Percentiles rank a stretch among this genome's conserved stretches.
These are phyloP conservation scores for Rhinopithecus roxellana DNA, from an alignment of 2,113 vertebrate genomes.

Conservation along the genomic window DNA sequence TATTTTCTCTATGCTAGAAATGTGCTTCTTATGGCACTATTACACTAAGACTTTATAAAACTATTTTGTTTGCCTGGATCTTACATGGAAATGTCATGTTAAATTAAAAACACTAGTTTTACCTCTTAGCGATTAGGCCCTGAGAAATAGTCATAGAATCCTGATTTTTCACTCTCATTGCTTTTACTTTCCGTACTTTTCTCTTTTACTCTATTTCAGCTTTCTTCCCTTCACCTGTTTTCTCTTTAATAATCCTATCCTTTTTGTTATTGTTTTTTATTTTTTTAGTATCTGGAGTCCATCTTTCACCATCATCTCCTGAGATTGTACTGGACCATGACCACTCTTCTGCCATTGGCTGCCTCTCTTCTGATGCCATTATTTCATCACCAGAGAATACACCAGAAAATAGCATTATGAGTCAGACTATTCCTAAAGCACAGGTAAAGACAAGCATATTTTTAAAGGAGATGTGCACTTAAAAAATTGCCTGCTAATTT, in stretches of 20 bases:
- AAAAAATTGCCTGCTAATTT: background rate
- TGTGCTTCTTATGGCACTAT: background rate
- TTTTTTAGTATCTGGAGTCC: slow-evolving; percentile 79
- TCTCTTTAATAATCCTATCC: background rate
- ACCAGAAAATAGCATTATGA: slow-evolving; percentile 30
- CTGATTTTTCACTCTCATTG: background rate
- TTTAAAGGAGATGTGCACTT: background rate
- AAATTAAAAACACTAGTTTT: background rate
- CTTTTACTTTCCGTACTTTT: background rate
- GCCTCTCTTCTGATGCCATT: slow-evolving; percentile 72
- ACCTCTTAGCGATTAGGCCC: slow-evolving; percentile 22
- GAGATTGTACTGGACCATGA: slow-evolving; percentile 78
- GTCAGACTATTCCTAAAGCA: slow-evolving; percentile 58
- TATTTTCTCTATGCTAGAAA: background rate
- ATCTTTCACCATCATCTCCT: slow-evolving; percentile 66
- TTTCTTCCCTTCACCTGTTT: background rate
- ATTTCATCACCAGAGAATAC: slow-evolving; percentile 61
- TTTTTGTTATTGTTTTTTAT: background rate
- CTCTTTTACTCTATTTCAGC: background rate
- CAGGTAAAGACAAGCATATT: slow-evolving; percentile 71
- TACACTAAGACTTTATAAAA: background rate
- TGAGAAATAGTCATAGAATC: background rate
- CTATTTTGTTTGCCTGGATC: background rate
- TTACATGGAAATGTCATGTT: background rate
- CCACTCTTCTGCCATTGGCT: slow-evolving; percentile 33